These are phyloP conservation scores for Tetanocera ferruginea DNA, from an alignment of 2,888 invertebrate genomes.

Conservation along the genomic window DNA sequence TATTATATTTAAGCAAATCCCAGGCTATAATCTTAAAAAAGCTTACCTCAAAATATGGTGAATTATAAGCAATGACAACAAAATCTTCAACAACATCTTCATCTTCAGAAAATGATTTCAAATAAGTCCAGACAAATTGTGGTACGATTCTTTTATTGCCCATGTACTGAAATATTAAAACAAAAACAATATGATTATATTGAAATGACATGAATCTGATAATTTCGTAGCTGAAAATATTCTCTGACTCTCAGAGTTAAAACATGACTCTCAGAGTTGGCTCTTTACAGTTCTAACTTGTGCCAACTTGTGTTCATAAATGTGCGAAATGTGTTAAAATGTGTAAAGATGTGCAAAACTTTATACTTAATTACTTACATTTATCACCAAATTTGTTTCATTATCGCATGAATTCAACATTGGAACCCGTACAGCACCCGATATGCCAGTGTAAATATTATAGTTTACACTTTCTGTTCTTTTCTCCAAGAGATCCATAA, in stretches of 20 bases:
- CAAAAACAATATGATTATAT: background rate
- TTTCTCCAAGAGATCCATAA: slow-evolving; percentile 22
- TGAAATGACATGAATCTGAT: too few species aligned
- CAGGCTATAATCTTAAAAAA: too few species aligned
- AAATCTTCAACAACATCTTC: slow-evolving; percentile 9
- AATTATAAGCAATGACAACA: slow-evolving; percentile 29
- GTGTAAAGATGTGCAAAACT: too few species aligned
- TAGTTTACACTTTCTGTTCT: background rate
- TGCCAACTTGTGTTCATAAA: too few species aligned
- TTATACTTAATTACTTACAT: slow-evolving; percentile 6
- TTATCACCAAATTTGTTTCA: background rate
- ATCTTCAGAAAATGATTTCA: background rate
- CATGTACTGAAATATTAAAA: background rate
- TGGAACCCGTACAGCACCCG: slow-evolving; percentile 13
- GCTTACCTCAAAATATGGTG: slow-evolving; percentile 33
- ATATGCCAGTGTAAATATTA: slow-evolving; percentile 25
- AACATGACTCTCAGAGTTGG: too few species aligned
- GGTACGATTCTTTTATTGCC: background rate
- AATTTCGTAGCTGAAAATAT: too few species aligned
- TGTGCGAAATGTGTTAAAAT: too few species aligned
- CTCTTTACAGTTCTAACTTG: too few species aligned
- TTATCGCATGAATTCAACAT: background rate
- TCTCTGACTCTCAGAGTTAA: too few species aligned
- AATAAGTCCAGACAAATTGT: slow-evolving; percentile 30
- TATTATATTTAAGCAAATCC: too few species aligned